Percentiles rank a stretch among this genome's conserved stretches.
Conservation (phyloP, 1,140 invertebrate species). For the Ostrea denselamellosa region DNA sequence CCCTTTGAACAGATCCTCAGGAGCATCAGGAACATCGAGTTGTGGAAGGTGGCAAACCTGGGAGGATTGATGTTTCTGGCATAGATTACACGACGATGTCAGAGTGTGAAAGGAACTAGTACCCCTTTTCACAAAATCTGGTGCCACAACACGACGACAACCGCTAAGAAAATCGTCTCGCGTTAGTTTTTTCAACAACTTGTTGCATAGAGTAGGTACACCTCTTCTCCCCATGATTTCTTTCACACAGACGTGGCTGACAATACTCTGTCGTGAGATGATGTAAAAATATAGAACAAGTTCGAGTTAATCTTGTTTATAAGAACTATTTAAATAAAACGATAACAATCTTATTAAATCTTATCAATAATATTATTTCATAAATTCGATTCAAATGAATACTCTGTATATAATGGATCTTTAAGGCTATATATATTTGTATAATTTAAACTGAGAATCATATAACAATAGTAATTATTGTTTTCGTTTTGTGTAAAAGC, state of each 20-base stretch:
- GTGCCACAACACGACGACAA: not conserved
- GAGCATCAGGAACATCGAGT: conserved; percentile 53
- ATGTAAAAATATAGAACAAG: conserved; percentile 15
- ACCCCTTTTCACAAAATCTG: conserved; percentile 13
- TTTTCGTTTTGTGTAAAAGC: not conserved
- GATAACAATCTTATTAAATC: not conserved
- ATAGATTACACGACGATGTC: not conserved
- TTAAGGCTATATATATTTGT: not conserved
- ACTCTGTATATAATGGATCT: not conserved
- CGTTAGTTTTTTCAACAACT: not conserved
- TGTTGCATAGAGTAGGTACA: not conserved
- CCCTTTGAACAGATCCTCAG: conserved; percentile 63
- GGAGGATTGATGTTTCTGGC: not conserved
- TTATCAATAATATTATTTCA: not conserved
- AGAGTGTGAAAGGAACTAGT: conserved; percentile 5
- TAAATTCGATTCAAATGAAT: not conserved
- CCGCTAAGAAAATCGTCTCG: not conserved
- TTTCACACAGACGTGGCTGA: not conserved
- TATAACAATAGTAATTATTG: not conserved
- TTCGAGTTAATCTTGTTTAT: not conserved
- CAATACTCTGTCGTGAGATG: not conserved
- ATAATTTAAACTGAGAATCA: not conserved
- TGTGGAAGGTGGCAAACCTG: conserved; percentile 48
- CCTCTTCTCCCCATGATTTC: conserved; percentile 1
- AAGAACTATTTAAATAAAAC: not conserved